A percentile compares a stretch with the other conserved stretches of the same genome.
Conservation (phyloP, 2,797 vertebrate genomes). For the Gymnopithys bicolor region DNA sequence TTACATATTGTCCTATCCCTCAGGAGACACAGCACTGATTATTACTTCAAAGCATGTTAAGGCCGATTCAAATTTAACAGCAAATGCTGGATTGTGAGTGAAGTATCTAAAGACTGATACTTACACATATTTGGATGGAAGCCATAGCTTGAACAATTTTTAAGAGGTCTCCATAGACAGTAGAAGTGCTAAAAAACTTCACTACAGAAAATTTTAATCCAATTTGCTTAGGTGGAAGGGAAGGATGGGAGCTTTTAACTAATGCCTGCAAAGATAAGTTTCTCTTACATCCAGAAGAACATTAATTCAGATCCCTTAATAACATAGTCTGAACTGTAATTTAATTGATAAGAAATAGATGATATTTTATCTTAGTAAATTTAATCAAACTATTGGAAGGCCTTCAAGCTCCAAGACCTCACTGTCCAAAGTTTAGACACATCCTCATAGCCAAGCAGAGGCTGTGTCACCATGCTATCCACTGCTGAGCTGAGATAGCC, state of each 20-base stretch:
- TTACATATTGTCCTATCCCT: slow-evolving; percentile 6
- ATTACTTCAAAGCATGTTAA: slow-evolving; percentile 35
- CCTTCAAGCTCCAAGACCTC: neutral
- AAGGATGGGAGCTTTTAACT: neutral
- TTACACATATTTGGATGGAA: neutral
- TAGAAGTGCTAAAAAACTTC: neutral
- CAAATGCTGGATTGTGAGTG: neutral
- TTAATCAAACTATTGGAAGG: neutral
- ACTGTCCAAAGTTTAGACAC: neutral
- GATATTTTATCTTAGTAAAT: slow-evolving; percentile 14
- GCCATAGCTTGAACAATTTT: neutral
- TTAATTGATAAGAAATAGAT: slow-evolving; percentile 2
- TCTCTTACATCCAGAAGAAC: neutral
- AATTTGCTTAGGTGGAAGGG: slow-evolving; percentile 2
- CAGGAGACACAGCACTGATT: neutral
- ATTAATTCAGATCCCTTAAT: slow-evolving; percentile 12
- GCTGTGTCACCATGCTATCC: neutral
- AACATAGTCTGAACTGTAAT: neutral
- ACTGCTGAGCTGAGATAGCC: neutral
- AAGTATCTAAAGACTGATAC: neutral
- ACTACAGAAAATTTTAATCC: neutral
- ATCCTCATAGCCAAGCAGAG: accelerated
- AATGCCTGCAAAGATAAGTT: neutral
- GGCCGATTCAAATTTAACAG: neutral
- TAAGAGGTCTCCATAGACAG: neutral